Percentiles rank a stretch among this genome's conserved stretches.
Conservation (phyloP, 2,113 vertebrate genomes). For the Lepus americanus region DNA sequence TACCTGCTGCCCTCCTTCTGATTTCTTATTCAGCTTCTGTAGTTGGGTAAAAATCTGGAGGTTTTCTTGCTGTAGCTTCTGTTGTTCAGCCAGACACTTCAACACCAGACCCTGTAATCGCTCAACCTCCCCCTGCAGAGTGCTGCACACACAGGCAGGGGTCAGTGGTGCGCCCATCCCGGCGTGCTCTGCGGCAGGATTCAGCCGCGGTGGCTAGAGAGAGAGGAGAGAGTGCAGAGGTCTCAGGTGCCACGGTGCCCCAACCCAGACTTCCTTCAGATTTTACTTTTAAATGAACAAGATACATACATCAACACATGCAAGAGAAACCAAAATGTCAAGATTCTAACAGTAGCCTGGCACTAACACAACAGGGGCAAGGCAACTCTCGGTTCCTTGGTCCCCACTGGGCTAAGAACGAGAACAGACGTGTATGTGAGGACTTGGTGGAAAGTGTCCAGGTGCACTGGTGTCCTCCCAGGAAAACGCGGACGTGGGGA, state of each 20-base stretch:
- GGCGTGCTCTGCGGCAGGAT: constrained; percentile 79
- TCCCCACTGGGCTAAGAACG: not conserved
- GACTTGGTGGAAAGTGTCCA: not conserved
- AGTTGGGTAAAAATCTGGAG: constrained; percentile 85
- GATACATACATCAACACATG: not conserved
- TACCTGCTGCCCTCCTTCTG: constrained; percentile 86
- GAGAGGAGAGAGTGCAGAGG: not conserved
- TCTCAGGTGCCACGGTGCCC: not conserved
- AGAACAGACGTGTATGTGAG: not conserved
- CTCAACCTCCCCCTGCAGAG: constrained; percentile 85
- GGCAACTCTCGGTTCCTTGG: not conserved
- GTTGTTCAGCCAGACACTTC: constrained; percentile 88
- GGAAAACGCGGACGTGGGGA: constrained; percentile 4
- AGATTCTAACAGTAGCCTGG: not conserved
- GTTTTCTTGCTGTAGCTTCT: constrained; percentile 88
- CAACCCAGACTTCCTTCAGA: not conserved
- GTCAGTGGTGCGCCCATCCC: constrained; percentile 75
- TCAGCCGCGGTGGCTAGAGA: constrained; percentile 88
- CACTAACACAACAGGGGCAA: not conserved
- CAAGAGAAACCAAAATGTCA: not conserved
- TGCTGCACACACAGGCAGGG: constrained; percentile 83
- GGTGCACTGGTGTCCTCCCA: not conserved
- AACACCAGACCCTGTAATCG: constrained; percentile 86
- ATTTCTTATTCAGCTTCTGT: constrained; percentile 84
- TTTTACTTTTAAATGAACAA: constrained; percentile 50